Evolutionary conservation across 2,113 vertebrate genomes (phyloP), one percentile per base, ranked within the genome.

Genomic region (Gymnogyps californianus): DNA sequence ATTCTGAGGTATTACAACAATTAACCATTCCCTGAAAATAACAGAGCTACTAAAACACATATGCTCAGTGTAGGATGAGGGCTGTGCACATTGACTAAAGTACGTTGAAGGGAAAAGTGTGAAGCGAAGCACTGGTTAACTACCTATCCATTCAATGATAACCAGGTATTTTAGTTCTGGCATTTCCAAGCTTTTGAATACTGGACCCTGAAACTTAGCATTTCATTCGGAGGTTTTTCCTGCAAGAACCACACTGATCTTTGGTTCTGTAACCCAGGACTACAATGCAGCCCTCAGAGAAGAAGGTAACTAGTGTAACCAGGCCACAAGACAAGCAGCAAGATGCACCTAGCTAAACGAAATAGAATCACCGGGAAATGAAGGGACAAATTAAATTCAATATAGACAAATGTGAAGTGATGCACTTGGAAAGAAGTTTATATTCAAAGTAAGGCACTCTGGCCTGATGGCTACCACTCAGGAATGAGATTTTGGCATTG

Each of bases 81-180:
- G 51, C 42, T 36, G 13, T 3, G 47, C 11, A 52, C 12, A 10
- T 0, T 19, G 47, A 54, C 49, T 65, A 1, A 36, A 58, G 44
- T 6, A 70, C 4, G 4, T 0, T 28, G n/a, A 83, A 89, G n/a
- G 16, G 5, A 31, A 28, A 77, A 80, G 14, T 1, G 7, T 32
- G 21, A 95, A 61, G 51, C 2, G 13, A 88, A 67, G 38, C 22
- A 61, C 52, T 25, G 5, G 9, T 29, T 71, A 78, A 40, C 55
- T 49, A 40, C 19, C 0, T 7, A 40, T 24, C 12, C 34, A 16
- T 71, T 57, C 36, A 40, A 6, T 14, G 8, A 36, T 9, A 76
- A 40, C 1, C 2, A 0, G 2, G 3, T 75, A 52, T 74, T 77
- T 75, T 29, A 89, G 69, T 46, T 57, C 22, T 44, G 14, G 14